Percentiles rank a stretch among this genome's conserved stretches.
These are phyloP conservation scores for Drosophila siamana DNA, from an alignment of 2,888 invertebrate species.

Conservation along the genomic window DNA sequence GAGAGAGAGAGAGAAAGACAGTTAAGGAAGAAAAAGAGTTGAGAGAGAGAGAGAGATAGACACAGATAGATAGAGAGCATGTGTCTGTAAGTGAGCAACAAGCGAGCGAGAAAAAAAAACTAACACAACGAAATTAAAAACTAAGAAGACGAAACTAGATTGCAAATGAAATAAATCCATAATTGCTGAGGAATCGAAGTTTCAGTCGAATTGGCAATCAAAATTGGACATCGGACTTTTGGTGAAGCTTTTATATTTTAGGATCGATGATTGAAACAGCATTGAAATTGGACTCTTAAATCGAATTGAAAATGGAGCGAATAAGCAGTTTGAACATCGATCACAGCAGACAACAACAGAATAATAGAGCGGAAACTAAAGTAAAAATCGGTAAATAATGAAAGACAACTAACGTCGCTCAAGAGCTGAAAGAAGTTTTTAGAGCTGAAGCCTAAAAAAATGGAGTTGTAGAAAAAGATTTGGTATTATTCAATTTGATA, in stretches of 20 bases:
- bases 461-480: slow-evolving; percentile 51
- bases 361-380: slow-evolving; percentile 2
- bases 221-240: background rate
- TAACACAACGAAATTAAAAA: background rate
- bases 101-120: slow-evolving; percentile 34
- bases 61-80: slow-evolving; percentile 44
- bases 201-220: too few relatives aligned
- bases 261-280: background rate
- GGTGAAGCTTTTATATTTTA: background rate
- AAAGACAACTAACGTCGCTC: slow-evolving; percentile 33
- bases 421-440: slow-evolving; percentile 33
- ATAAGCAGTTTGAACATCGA: slow-evolving; percentile 12
- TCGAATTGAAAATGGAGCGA: background rate
- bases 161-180: background rate
- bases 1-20: slow-evolving; percentile 65
- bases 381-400: background rate
- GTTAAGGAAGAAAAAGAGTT: slow-evolving; percentile 63
- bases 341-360: slow-evolving; percentile 13
- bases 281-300: background rate
- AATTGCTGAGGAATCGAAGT: background rate
- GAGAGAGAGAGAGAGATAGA: slow-evolving; percentile 55
- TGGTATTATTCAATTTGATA: slow-evolving; percentile 41
- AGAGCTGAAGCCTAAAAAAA: slow-evolving; percentile 48
- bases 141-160: background rate
- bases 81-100: slow-evolving; percentile 51